Base-by-base conservation (phyloP, 2,113 vertebrate genomes). In the Myrmecophaga tridactyla region DNA sequence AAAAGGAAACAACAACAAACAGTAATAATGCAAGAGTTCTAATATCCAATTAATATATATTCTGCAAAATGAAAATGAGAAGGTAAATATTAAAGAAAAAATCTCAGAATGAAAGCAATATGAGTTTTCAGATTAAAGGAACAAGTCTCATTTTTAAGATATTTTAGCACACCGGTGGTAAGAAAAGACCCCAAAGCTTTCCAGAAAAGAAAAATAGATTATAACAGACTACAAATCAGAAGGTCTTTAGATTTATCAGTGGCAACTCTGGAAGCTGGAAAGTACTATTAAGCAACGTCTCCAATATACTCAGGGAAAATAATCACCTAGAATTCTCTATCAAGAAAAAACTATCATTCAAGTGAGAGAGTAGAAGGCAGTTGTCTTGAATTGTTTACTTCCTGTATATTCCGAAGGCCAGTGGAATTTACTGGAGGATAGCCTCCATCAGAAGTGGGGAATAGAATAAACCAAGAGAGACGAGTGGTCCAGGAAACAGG, bases 261-360 rank as follows among this genome's bases (percentile, higher is more conserved):
- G 70, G 51, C 34, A 90, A n/a, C 29, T 12, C 87, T 63, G 43
- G 81, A 90, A 72, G 41, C 14, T 72, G 4, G 73, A 78, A 86
- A 43, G 6, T 80, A 80, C 70, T n/a, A 51, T 5, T 90, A 78
- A 70, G 41, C 41, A 85, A 85, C 2, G 81, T 4, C 43, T 80
- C 69, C 63, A 80, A 90, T 80, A 63, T 73, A 53, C 56, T 94
- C 75, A 86, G 36, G 73, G 18, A 46, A 91, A 90, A 70, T 41
- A 46, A 90, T 41, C 43, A 80, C 46, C 65, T 65, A 86, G 88
- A 91, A 81, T 73, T 94, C 73, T 85, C 41, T 85, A 85, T 41
- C 46, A 86, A 86, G 75, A 25, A 43, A 43, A 73, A 73, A 73
- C 41, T 73, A 73, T 29, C 70, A 43, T 43, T 73, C 2, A 41